These are phyloP conservation scores for Pasiphila rectangulata DNA, from an alignment of 2,888 invertebrate species.

Conservation along the genomic window DNA sequence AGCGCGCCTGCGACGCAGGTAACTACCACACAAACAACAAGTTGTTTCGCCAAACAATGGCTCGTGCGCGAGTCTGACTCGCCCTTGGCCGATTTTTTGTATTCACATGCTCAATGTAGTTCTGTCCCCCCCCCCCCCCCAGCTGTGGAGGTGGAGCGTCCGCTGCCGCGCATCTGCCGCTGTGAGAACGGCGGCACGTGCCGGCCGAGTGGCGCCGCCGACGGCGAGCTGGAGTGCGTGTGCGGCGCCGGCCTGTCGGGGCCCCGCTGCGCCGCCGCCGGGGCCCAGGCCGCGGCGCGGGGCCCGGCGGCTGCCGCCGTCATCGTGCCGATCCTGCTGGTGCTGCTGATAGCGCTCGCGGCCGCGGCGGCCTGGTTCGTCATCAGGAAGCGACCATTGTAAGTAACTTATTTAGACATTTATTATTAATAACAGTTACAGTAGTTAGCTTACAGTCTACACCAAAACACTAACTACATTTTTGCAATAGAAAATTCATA, in stretches of 20 bases:
- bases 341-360: slow-evolving; percentile 85
- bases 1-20: slow-evolving; percentile 90
- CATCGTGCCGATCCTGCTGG: slow-evolving; percentile 90
- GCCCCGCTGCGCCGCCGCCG: slow-evolving; percentile 85
- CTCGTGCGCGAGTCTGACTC: no score
- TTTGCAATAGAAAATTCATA: no score
- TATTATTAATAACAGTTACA: not conserved
- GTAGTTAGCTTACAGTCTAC: no score
- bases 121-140: no score
- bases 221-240: slow-evolving; percentile 84
- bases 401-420: slow-evolving; percentile 64
- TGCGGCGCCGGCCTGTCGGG: slow-evolving; percentile 82
- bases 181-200: slow-evolving; percentile 95
- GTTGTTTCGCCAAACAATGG: no score
- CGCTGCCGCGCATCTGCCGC: slow-evolving; percentile 88
- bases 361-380: slow-evolving; percentile 91
- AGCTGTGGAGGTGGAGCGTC: slow-evolving; percentile 87
- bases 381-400: slow-evolving; percentile 91
- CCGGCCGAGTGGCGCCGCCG: slow-evolving; percentile 61
- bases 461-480: no score
- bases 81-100: no score
- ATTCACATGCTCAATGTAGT: no score
- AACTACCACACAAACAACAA: no score
- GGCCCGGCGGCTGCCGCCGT: slow-evolving; percentile 85
- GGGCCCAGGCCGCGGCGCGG: slow-evolving; percentile 80